Evolutionary conservation across 2,888 invertebrate genomes (phyloP), one percentile per base, ranked within the genome.

Genomic region (Ametastegia equiseti): DNA sequence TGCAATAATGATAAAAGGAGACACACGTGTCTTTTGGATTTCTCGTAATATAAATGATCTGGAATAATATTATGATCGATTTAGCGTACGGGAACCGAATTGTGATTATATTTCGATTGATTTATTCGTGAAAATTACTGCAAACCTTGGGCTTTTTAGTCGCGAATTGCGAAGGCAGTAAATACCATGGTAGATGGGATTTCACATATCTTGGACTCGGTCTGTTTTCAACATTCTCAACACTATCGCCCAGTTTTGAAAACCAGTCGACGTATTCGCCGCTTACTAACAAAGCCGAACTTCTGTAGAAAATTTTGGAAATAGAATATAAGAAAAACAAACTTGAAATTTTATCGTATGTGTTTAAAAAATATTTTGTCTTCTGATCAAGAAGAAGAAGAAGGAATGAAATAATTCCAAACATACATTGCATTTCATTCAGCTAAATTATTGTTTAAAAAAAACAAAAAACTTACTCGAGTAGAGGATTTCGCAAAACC

Each of bases 11-110:
- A 90, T 96, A 98, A 89, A 96, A 97, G 0, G 98, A 98, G 0
- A 98, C 97, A 83, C 96, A 96, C 88, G 96, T 95, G 90, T 98
- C 98, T 91, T 98, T 98, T 0, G 98, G 97, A 92, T 98, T 97
- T 73, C 98, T 94, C 0, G 96, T 94, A 0, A 97, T 95, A 91
- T 98, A 98, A 83, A 98, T 95, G 27, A 97, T 95, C 96, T 97
- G 89, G 0, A 60, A 78, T 60, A 57, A 6, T 30, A 36, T 75
- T 54, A 33, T 50, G 3, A n/a, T 15, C 2, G 42, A 15, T 42
- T 27, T 30, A 42, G 54, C 7, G n/a, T n/a, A n/a, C n/a, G n/a
- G n/a, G 42, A 33, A 45, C 19, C 1, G 13, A 47, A 11, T 50
- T 54, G 15, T 9, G 6, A 47, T 15, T 54, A 63, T 30, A 57